Conservation (phyloP, 1,140 invertebrate species). For the Oreohelix idahoensis region DNA sequence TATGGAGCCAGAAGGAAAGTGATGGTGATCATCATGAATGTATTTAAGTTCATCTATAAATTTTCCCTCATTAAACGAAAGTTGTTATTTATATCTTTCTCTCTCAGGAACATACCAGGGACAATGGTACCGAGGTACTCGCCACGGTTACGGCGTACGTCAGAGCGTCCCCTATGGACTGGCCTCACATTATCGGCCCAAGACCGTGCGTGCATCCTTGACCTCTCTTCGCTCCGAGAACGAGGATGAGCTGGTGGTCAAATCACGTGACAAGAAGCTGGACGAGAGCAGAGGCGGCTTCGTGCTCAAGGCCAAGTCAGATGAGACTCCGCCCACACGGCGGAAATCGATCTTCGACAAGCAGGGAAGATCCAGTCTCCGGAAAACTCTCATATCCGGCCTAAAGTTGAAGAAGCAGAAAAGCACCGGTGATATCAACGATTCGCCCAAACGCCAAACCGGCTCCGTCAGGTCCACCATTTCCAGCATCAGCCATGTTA, state of each 20-base stretch:
- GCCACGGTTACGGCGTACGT: constrained; percentile 97
- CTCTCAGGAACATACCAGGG: constrained; percentile 96
- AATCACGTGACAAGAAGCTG: constrained; percentile 86
- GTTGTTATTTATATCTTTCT: constrained; percentile 34
- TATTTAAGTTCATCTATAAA: too few species aligned
- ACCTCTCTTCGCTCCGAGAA: constrained; percentile 84
- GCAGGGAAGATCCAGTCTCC: constrained; percentile 66
- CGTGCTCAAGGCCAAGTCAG: constrained; percentile 88
- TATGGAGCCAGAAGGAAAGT: too few species aligned
- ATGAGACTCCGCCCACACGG: constrained; percentile 82
- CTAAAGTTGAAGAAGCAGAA: constrained; percentile 84
- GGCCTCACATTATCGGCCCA: constrained; percentile 80
- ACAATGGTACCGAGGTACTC: constrained; percentile 97
- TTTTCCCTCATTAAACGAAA: too few species aligned
- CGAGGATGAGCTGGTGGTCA: constrained; percentile 72
- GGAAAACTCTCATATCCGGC: constrained; percentile 69
- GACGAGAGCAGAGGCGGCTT: constrained; percentile 96
- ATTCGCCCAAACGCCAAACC: constrained; percentile 68
- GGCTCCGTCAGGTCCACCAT: constrained; percentile 72
- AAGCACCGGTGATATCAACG: constrained; percentile 96
- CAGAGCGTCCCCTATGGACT: constrained; percentile 94
- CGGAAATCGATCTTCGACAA: constrained; percentile 86
- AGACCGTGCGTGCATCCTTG: constrained; percentile 84
- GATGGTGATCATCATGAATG: too few species aligned
- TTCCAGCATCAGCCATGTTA: constrained; percentile 70